A percentile compares a stretch with the other conserved stretches of the same genome.
Evolutionary conservation across 2,113 vertebrate genomes (phyloP).

Genomic region (Dunckerocampus dactyliophorus): DNA sequence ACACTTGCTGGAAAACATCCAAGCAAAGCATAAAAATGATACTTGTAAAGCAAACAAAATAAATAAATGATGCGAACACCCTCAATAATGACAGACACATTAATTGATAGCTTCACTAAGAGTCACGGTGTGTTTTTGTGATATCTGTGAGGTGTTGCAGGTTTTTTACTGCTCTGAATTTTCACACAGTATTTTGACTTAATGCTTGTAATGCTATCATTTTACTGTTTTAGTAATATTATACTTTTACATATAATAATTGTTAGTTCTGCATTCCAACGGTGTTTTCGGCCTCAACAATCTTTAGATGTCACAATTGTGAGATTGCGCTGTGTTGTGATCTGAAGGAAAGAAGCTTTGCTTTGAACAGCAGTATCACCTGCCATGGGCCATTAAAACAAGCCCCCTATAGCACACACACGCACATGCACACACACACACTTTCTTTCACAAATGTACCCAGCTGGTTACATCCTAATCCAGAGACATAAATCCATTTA

Average conservation of each 20-base stretch:
- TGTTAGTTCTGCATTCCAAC: no score
- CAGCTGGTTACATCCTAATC: constrained; percentile 73
- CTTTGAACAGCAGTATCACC: constrained; percentile 45
- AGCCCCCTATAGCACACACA: neutral
- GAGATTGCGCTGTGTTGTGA: constrained; percentile 12
- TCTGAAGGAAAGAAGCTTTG: constrained; percentile 36
- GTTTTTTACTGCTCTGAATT: neutral
- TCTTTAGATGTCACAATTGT: constrained; percentile 1
- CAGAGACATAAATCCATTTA: constrained; percentile 67
- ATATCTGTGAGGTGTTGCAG: no score
- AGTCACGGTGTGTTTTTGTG: no score
- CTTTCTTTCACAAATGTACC: constrained; percentile 60
- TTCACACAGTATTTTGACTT: neutral
- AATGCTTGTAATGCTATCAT: neutral
- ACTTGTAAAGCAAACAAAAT: constrained; percentile 39
- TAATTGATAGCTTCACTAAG: neutral
- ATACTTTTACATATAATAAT: no score
- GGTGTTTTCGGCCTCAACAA: neutral
- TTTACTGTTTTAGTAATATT: neutral
- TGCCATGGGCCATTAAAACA: constrained; percentile 55
- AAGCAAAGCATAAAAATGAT: constrained; percentile 48
- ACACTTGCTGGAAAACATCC: constrained; percentile 34
- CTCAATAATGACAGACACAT: constrained; percentile 2
- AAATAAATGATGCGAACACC: constrained; percentile 25
- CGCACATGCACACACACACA: constrained; percentile 24